Evolutionary conservation across 2,888 invertebrate genomes (phyloP).

Genomic region (Apoderus coryli): DNA sequence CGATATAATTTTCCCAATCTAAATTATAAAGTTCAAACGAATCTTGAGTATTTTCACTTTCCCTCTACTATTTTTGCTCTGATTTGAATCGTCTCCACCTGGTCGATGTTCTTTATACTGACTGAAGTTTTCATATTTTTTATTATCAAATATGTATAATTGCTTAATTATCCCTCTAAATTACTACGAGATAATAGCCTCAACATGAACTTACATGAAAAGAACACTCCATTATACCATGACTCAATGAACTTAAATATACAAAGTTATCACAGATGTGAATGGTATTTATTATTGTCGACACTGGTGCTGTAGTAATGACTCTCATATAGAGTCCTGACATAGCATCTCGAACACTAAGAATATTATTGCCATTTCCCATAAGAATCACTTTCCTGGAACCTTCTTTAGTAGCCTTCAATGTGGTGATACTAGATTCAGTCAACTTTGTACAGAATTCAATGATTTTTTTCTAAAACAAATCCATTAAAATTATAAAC

Average conservation of each 20-base stretch:
- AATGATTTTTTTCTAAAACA: conserved; percentile 23
- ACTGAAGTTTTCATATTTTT: too few species aligned
- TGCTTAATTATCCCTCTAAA: too few species aligned
- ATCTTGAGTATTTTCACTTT: too few species aligned
- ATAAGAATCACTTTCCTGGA: conserved; percentile 53
- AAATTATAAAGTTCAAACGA: too few species aligned
- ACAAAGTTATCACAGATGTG: conserved; percentile 51
- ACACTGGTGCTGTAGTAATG: too few species aligned
- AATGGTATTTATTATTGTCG: too few species aligned
- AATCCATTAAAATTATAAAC: conserved; percentile 6
- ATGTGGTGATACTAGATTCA: conserved; percentile 49
- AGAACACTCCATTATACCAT: conserved; percentile 58
- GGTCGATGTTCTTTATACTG: too few species aligned
- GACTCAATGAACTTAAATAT: conserved; percentile 63
- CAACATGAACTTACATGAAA: conserved; percentile 60
- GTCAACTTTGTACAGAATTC: conserved; percentile 34
- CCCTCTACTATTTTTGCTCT: too few species aligned
- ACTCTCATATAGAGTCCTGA: conserved; percentile 49
- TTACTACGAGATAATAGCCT: too few species aligned
- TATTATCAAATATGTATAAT: too few species aligned
- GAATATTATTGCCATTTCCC: conserved; percentile 52
- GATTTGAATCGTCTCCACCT: too few species aligned
- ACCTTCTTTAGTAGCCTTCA: conserved; percentile 60
- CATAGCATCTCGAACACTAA: conserved; percentile 57
- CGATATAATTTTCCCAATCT: too few species aligned